phyloP scores from a whole-genome alignment of 1,140 invertebrate species.

The Drosophila nasuta region DNA sequence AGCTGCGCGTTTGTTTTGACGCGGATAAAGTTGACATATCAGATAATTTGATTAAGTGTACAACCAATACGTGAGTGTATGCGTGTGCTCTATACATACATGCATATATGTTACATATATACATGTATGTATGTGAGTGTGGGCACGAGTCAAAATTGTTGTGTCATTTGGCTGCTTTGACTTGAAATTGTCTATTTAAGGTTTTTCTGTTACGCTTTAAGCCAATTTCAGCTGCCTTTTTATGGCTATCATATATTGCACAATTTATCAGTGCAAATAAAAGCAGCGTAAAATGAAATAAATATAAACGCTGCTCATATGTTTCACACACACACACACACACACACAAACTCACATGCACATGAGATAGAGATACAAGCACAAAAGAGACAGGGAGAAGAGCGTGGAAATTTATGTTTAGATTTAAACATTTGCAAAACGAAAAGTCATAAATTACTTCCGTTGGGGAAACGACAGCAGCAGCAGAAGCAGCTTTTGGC shows the following conservation, averaged over 20 bases:
- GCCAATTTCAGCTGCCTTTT: conserved; percentile 62
- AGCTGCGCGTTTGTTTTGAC: conserved; percentile 76
- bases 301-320: conserved; percentile 78
- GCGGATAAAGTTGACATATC: conserved; percentile 69
- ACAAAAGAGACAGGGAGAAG: conserved; percentile 32
- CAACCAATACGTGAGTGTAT: conserved; percentile 8
- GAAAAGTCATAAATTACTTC: conserved; percentile 84
- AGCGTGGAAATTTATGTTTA: conserved; percentile 75
- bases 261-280: conserved; percentile 81
- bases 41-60: conserved; percentile 77
- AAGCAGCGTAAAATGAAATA: conserved; percentile 70
- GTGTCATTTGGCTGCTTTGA: conserved; percentile 56
- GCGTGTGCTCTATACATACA: conserved; percentile 11
- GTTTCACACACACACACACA: conserved; percentile 47
- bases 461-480: conserved; percentile 70
- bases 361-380: conserved; percentile 44
- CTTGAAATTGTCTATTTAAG: conserved; percentile 59
- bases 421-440: conserved; percentile 83
- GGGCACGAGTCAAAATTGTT: conserved; percentile 61
- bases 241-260: conserved; percentile 77
- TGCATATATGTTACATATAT: conserved; percentile 15
- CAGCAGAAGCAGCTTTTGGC: conserved; percentile 48
- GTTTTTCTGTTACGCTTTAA: conserved; percentile 52
- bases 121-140: conserved; percentile 26
- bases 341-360: conserved; percentile 3